Conservation (phyloP, 2,113 vertebrate species). For the Sphyrna mokarran region DNA sequence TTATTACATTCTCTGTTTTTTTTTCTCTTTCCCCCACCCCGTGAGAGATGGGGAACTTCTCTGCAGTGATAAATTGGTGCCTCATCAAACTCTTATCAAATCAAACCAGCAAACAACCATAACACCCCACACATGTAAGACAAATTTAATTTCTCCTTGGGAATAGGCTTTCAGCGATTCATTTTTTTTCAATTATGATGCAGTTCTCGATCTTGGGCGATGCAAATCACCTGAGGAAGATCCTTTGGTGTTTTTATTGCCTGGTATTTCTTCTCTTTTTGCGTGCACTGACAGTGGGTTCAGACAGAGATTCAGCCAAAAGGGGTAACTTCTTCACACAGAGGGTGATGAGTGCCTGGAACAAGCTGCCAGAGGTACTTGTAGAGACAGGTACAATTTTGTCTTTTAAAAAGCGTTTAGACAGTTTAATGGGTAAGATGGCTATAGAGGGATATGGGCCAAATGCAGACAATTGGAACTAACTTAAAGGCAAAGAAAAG, state of each 20-base stretch:
- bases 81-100: slow-evolving; percentile 12
- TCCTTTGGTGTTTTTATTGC: background rate
- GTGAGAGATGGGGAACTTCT: background rate
- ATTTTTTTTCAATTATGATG: background rate
- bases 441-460: no score
- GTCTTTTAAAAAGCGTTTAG: no score
- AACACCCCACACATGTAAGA: background rate
- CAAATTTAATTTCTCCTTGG: background rate
- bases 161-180: background rate
- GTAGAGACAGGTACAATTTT: no score
- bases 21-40: background rate
- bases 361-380: no score
- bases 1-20: background rate
- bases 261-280: background rate
- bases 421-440: no score
- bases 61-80: background rate
- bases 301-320: no score
- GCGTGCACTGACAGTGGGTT: background rate
- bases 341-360: no score
- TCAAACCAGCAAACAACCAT: background rate
- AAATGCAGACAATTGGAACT: no score
- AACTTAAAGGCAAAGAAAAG: no score
- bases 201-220: background rate
- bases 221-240: background rate
- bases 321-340: no score